Percentiles rank a stretch among this genome's conserved stretches.
Evolutionary conservation across 2,113 vertebrate genomes (phyloP).

Genomic region (Cricetomys ansorgei): DNA sequence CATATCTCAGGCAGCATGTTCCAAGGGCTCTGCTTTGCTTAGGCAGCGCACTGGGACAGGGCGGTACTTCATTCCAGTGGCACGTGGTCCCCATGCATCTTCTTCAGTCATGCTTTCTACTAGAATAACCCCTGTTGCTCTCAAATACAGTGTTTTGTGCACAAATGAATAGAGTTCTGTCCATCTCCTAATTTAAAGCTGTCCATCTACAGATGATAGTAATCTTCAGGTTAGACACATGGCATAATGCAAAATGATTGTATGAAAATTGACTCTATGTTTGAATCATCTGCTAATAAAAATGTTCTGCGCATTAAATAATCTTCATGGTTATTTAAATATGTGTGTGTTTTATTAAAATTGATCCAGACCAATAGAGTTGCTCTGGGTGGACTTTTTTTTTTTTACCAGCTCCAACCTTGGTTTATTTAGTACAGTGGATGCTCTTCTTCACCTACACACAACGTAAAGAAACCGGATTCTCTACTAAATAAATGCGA

Average conservation of each 20-base stretch:
- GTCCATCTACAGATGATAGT: background rate
- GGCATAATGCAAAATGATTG: background rate
- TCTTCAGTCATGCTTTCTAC: conserved; percentile 29
- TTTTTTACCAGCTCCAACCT: background rate
- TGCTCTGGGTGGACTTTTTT: background rate
- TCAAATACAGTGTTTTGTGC: conserved; percentile 71
- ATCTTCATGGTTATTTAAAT: background rate
- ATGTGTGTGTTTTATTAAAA: background rate
- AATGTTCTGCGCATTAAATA: conserved; percentile 17
- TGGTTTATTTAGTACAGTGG: background rate
- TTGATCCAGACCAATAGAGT: background rate
- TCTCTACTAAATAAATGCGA: background rate
- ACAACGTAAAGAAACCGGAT: background rate
- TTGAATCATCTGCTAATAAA: conserved; percentile 14
- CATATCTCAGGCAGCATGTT: background rate
- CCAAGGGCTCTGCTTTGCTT: background rate
- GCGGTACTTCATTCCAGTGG: background rate
- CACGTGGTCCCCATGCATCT: background rate
- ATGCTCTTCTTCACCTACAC: background rate
- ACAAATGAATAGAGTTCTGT: conserved; percentile 51
- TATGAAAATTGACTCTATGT: background rate
- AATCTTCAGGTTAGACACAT: background rate
- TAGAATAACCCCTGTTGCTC: background rate
- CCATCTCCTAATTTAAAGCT: conserved; percentile 25
- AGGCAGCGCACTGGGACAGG: fast-evolving